Base-by-base conservation (phyloP, 2,888 invertebrate genomes). In the Trichacis sp. region DNA sequence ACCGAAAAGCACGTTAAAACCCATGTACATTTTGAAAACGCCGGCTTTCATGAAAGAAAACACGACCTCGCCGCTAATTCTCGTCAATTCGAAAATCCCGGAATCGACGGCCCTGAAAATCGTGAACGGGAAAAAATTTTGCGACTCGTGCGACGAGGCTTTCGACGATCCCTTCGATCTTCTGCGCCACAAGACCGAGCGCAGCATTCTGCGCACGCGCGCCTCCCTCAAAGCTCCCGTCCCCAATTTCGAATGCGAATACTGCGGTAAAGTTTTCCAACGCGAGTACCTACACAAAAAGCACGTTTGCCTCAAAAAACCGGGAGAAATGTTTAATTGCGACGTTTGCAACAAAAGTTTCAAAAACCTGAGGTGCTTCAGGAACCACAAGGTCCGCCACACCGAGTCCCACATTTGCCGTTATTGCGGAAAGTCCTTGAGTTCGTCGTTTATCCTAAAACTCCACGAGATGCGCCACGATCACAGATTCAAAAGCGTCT, bases 171-270 rank as follows among this genome's bases (percentile, higher is more conserved):
- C 69, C 0, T 64, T 69, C 5, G 18, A 53, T 3, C 51, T 77
- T 15, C 52, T 75, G 30, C 53, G 71, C 1, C 76, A 80, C 42
- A 71, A 64, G 53, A 77, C 75, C 8, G 76, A 78, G 18, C 72
- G 49, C 33, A 72, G 71, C 11, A 74, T 76, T 30, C 50, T 68
- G 1, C 60, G 70, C 12, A 71, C 70, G 0, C 57, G 75, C 1
- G 57, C 64, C 17, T 63, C 67, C 0, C 30, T 73, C 5, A 67
- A 64, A 3, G 68, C 64, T 5, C 55, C 65, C 0, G 87, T 88
- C 14, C 87, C 87, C 47, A 86, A 86, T 14, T 88, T 87, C 63
- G 83, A 88, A 0, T 90, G 89, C 68, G 84, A 87, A 0, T 84
- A 11, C 33, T 33, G 33, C n/a, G 8, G 11, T 2, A 33, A n/a